A percentile compares a stretch with the other conserved stretches of the same genome.
These are phyloP conservation scores for Eumacrocentrus americanus DNA, from an alignment of 2,888 invertebrate species.

Conservation along the genomic window DNA sequence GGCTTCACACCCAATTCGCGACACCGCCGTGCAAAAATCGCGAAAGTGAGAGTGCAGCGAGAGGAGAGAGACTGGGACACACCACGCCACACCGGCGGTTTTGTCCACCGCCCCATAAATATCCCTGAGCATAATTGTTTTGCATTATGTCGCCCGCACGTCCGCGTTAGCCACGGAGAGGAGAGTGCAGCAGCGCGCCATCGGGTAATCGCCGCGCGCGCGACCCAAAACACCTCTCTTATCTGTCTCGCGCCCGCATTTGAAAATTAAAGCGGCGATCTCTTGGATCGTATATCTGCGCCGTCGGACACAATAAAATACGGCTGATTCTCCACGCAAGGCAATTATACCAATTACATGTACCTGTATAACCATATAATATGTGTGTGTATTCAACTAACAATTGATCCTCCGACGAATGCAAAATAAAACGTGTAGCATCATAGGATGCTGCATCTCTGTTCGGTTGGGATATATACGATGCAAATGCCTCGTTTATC, in stretches of 20 bases:
- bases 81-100: conserved; percentile 16
- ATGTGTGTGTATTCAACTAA: no score
- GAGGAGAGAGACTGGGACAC: conserved; percentile 6
- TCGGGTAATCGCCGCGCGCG: neutral
- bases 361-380: no score
- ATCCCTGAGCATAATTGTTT: conserved; percentile 39
- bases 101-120: conserved; percentile 33
- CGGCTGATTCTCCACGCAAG: conserved; percentile 22
- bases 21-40: conserved; percentile 17
- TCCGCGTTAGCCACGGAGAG: conserved; percentile 15
- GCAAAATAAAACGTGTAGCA: neutral
- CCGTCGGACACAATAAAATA: neutral
- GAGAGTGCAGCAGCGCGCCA: neutral
- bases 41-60: neutral
- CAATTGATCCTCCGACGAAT: conserved; percentile 23
- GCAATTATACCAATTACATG: conserved; percentile 32
- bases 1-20: conserved; percentile 27
- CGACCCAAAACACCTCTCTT: neutral
- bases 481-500: conserved; percentile 30
- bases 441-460: conserved; percentile 8
- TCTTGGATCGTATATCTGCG: neutral
- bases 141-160: conserved; percentile 36
- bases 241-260: no score
- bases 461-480: conserved; percentile 17
- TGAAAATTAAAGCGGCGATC: no score